Evolutionary conservation across 2,113 vertebrate genomes (phyloP).

Genomic region (Mystacornis crossleyi): DNA sequence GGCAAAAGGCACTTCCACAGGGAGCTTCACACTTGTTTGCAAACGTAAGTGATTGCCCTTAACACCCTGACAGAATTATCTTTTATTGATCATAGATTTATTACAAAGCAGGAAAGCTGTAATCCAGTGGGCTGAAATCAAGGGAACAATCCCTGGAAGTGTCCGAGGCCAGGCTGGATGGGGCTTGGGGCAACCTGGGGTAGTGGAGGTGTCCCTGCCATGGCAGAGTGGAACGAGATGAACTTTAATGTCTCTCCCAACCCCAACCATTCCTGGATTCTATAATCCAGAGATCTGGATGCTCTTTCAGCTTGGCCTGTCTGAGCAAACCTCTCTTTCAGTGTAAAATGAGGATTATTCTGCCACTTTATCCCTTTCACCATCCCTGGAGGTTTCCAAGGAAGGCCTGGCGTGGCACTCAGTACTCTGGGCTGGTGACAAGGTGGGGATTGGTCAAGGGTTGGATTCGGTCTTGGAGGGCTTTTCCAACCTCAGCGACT

Average conservation of each 20-base stretch:
- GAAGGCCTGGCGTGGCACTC: background rate
- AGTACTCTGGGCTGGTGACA: background rate
- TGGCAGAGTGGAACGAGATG: background rate
- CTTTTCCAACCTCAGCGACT: background rate
- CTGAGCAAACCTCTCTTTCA: background rate
- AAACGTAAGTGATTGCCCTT: background rate
- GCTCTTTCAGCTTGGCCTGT: background rate
- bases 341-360: background rate
- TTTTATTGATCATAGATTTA: background rate
- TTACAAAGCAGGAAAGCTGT: background rate
- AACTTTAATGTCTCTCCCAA: background rate
- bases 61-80: background rate
- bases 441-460: background rate
- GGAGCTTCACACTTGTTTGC: background rate
- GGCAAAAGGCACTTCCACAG: background rate
- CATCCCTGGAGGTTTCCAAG: background rate
- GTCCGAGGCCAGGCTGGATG: fast-evolving
- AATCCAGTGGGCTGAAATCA: background rate
- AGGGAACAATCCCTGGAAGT: background rate
- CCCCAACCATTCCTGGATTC: background rate
- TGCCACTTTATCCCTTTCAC: background rate
- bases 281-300: background rate
- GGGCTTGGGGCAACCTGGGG: background rate
- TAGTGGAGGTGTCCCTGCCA: background rate
- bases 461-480: fast-evolving